A percentile compares a stretch with the other conserved stretches of the same genome.
Evolutionary conservation across 2,888 invertebrate genomes (phyloP).

Genomic region (Caenorhabditis sp.): DNA sequence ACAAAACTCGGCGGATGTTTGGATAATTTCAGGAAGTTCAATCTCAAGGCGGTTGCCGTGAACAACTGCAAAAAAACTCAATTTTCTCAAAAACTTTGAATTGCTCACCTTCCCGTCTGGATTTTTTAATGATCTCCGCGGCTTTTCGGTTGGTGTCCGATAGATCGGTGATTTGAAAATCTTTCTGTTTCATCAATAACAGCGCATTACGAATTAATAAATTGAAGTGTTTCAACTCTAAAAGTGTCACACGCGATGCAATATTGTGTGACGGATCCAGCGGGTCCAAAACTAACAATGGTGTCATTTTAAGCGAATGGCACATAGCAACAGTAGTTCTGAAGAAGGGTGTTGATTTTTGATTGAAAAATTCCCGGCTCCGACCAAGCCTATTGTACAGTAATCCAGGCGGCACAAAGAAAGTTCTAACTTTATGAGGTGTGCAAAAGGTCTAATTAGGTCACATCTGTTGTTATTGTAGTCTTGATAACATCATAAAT

Average conservation of each 20-base stretch:
- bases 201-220: conserved; percentile 27
- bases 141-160: conserved; percentile 12
- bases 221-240: conserved; percentile 25
- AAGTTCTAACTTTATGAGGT: too few species aligned
- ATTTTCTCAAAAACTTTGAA: background rate
- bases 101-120: conserved; percentile 2
- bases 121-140: conserved; percentile 7
- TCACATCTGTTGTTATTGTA: too few species aligned
- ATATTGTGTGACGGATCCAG: conserved; percentile 52
- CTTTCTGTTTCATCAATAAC: conserved; percentile 31
- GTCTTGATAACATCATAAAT: too few species aligned
- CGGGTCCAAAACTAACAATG: conserved; percentile 45
- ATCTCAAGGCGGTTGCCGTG: conserved; percentile 2
- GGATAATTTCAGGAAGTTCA: conserved; percentile 14
- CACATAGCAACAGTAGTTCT: conserved; percentile 12
- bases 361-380: too few species aligned
- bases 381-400: too few species aligned
- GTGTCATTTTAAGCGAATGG: background rate
- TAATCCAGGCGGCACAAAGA: too few species aligned
- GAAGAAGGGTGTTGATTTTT: background rate
- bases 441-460: too few species aligned
- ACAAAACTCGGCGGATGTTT: conserved; percentile 13
- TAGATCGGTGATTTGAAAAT: conserved; percentile 1
- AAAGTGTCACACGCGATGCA: conserved; percentile 32
- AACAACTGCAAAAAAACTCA: background rate